A percentile compares a stretch with the other conserved stretches of the same genome.
phyloP scores from a whole-genome alignment of 1,140 invertebrate genomes.

The Acromyrmex heyeri region DNA sequence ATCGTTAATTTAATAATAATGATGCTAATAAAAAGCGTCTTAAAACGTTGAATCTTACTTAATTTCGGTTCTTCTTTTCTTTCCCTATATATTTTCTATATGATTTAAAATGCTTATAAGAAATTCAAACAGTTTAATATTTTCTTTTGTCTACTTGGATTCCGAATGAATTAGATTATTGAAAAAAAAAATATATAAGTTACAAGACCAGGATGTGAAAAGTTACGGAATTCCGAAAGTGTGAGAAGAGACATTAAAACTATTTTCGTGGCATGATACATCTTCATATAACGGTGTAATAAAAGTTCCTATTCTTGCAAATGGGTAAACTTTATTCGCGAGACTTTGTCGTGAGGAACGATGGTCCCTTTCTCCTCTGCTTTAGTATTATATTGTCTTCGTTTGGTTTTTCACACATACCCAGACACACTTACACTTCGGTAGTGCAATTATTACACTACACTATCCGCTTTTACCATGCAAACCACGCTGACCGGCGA shows the following conservation, averaged over 20 bases:
- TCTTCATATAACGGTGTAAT: conserved; percentile 68
- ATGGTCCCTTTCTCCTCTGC: conserved; percentile 1
- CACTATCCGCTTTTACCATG: conserved; percentile 32
- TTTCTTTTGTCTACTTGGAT: not conserved
- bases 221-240: conserved; percentile 27
- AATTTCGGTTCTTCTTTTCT: not conserved
- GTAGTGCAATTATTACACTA: conserved; percentile 48
- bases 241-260: conserved; percentile 67
- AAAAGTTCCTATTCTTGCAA: conserved; percentile 70
- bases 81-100: not conserved
- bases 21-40: no score
- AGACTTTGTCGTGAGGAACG: conserved; percentile 14
- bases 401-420: conserved; percentile 20
- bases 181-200: conserved; percentile 2
- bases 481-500: conserved; percentile 22
- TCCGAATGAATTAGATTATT: not conserved
- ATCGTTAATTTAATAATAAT: no score
- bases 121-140: not conserved
- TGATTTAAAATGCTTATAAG: not conserved
- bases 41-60: not conserved
- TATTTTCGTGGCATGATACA: conserved; percentile 58
- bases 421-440: not conserved
- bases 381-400: conserved; percentile 5
- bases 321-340: conserved; percentile 69
- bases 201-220: conserved; percentile 11